Evolutionary conservation across 2,888 invertebrate species (phyloP), one percentile per base, ranked within the genome.

Genomic region (Zygaena filipendulae): DNA sequence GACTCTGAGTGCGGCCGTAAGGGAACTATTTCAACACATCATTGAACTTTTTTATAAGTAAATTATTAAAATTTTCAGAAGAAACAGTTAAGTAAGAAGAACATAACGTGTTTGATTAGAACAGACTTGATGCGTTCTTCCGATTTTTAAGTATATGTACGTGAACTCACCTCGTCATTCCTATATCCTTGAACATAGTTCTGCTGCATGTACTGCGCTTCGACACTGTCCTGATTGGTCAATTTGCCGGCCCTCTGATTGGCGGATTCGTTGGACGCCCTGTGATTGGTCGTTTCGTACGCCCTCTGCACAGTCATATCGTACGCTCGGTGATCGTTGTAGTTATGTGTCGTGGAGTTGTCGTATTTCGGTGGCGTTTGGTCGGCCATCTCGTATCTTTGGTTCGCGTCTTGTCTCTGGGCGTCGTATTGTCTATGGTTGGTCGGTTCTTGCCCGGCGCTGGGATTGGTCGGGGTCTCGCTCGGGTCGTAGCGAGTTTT

Each of bases 141-240:
- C n/a, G n/a, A n/a, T n/a, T n/a, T n/a, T n/a, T 16, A 16, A 16
- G 16, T 16, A 16, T 16, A 6, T 16, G 16, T 7, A 16, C 16
- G 5, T 16, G 16, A n/a, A 32, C 34, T 10, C 36, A 63, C 67
- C 52, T 68, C 67, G 9, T 64, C 61, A 35, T 46, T 49, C 29
- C 63, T 53, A 32, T 54, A 55, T 13, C 43, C 45, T 25, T 59
- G 47, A 2, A 40, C 33, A 36, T 60, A 69, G 10, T 31, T 42
- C 11, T 43, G 46, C 10, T 49, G 52, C 13, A 48, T 27, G 5
- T 61, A 59, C 3, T 51, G 51, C 2, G 34, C 43, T 2, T 58
- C 62, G 26, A 52, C 48, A 44, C 41, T 45, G 42, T 43, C 34
- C 33, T 45, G 11, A 41, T 45, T 21, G 6, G 38, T 47, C 50